These are phyloP conservation scores for Malacoctenus gilli DNA, from an alignment of 2,797 vertebrate genomes.

Conservation along the genomic window DNA sequence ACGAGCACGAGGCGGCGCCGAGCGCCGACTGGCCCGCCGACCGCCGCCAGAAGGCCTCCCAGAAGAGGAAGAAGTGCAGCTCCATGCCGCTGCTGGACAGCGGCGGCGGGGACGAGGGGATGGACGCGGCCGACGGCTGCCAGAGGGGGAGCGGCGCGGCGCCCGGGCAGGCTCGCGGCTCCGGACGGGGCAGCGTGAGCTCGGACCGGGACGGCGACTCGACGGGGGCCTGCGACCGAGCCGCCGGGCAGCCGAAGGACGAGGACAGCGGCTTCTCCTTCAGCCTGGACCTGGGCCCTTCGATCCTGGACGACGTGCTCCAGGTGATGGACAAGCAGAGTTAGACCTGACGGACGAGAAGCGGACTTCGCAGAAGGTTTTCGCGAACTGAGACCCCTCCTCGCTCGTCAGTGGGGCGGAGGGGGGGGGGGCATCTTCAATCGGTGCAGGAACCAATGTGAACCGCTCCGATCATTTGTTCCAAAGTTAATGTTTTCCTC, in stretches of 20 bases:
- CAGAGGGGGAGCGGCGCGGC: conserved; percentile 28
- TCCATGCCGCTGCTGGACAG: conserved; percentile 77
- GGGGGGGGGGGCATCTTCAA: too few species aligned
- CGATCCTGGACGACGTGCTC: conserved; percentile 93
- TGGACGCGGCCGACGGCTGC: conserved; percentile 33
- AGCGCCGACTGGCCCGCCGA: conserved; percentile 56
- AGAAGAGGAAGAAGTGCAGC: conserved; percentile 79
- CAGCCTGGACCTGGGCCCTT: conserved; percentile 91
- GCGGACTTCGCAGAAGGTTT: conserved; percentile 4
- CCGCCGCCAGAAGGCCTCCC: conserved; percentile 29
- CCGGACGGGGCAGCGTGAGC: conserved; percentile 64
- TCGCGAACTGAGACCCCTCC: too few species aligned
- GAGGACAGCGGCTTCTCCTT: conserved; percentile 85
- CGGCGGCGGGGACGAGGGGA: conserved; percentile 57
- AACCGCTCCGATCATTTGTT: too few species aligned
- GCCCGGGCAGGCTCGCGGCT: conserved; percentile 34
- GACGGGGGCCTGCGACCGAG: conserved; percentile 55
- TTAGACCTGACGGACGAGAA: background rate
- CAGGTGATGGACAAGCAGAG: conserved; percentile 88
- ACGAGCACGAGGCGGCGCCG: conserved; percentile 76
- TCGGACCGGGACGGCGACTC: conserved; percentile 68
- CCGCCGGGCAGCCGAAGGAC: conserved; percentile 59
- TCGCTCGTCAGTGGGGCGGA: too few species aligned
- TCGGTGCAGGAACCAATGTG: too few species aligned
- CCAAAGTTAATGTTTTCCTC: conserved; percentile 44